phyloP scores from a whole-genome alignment of 1,140 invertebrate species.

The Drosophila prosaltans region DNA sequence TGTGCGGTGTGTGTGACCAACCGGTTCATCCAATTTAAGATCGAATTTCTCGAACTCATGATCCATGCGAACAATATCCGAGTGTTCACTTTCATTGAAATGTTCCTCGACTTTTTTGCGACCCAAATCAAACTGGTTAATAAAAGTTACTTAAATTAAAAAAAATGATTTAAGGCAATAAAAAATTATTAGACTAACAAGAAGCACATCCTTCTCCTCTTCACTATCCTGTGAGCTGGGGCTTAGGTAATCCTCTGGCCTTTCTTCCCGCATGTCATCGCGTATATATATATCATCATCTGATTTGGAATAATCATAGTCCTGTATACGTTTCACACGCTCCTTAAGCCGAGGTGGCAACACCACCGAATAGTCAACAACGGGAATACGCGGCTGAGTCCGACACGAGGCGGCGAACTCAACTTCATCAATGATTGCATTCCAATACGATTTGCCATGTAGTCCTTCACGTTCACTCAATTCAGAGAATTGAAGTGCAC shows the following conservation, averaged over 20 bases:
- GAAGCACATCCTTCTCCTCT: conserved; percentile 46
- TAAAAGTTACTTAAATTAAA: too few relatives aligned
- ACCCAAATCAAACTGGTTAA: conserved; percentile 16
- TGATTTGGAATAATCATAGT: conserved; percentile 71
- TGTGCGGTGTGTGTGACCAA: conserved; percentile 51
- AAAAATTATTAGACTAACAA: conserved; percentile 29
- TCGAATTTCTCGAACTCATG: conserved; percentile 72
- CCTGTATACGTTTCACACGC: conserved; percentile 66
- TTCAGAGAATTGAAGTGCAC: conserved; percentile 40
- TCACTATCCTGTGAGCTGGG: conserved; percentile 48
- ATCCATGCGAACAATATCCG: conserved; percentile 72
- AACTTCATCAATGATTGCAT: conserved; percentile 61
- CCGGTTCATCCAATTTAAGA: conserved; percentile 65
- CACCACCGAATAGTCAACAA: conserved; percentile 70
- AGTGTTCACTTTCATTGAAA: conserved; percentile 74
- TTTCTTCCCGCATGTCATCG: conserved; percentile 62
- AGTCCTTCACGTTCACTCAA: conserved; percentile 34
- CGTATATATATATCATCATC: conserved; percentile 68
- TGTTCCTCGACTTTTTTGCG: conserved; percentile 64
- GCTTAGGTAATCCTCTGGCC: conserved; percentile 58
- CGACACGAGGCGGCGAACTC: conserved; percentile 54
- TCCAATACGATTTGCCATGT: conserved; percentile 57
- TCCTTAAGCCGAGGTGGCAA: conserved; percentile 58
- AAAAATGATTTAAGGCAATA: background rate
- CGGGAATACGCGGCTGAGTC: conserved; percentile 52